Conservation (phyloP, 2,113 vertebrate species). For the Thamnophis sirtalis region DNA sequence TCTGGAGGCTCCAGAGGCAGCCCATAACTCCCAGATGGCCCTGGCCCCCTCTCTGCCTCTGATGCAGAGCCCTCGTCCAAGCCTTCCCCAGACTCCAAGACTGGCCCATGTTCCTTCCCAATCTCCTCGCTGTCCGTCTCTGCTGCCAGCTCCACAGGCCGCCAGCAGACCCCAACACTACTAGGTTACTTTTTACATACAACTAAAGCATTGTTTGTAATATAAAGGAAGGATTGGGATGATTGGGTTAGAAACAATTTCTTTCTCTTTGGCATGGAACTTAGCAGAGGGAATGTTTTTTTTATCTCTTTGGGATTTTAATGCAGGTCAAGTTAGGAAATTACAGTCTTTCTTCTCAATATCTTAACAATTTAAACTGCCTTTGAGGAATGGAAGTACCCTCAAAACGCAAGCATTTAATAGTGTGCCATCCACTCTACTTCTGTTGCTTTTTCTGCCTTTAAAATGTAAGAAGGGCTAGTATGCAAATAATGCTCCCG, state of each 20-base stretch:
- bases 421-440: neutral
- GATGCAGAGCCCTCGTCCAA: too few relatives aligned
- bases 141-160: too few relatives aligned
- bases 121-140: too few relatives aligned
- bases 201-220: neutral
- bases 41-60: too few relatives aligned
- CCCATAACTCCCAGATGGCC: too few relatives aligned
- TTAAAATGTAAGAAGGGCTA: slow-evolving; percentile 5
- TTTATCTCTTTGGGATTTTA: neutral
- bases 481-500: neutral
- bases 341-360: neutral
- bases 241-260: neutral
- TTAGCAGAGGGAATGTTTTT: neutral
- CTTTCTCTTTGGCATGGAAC: neutral
- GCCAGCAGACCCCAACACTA: too few relatives aligned
- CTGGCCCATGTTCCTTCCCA: too few relatives aligned
- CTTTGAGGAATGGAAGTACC: neutral
- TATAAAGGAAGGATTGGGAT: neutral
- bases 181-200: neutral
- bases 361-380: neutral
- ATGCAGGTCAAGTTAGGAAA: neutral
- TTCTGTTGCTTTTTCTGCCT: slow-evolving; percentile 1
- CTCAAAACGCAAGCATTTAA: slow-evolving; percentile 12
- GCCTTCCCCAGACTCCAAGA: too few relatives aligned
- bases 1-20: too few relatives aligned